These are phyloP conservation scores for Escarpia spicata DNA, from an alignment of 2,888 invertebrate genomes.

Conservation along the genomic window DNA sequence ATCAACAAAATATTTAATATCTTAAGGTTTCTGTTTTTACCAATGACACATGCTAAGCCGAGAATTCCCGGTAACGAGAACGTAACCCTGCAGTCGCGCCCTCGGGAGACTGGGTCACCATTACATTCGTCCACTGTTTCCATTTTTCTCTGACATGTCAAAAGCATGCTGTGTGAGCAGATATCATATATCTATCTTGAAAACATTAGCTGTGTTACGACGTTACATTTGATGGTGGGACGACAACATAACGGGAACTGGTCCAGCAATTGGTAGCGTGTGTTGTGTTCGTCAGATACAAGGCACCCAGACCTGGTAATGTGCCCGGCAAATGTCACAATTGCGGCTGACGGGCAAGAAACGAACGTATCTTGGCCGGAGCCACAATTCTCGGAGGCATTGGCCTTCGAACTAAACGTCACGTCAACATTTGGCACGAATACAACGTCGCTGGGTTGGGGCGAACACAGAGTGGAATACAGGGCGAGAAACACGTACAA, in stretches of 20 bases:
- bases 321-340: background rate
- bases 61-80: no score
- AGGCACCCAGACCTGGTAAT: background rate
- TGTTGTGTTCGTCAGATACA: background rate
- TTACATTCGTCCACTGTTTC: no score
- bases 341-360: background rate
- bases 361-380: background rate
- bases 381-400: background rate
- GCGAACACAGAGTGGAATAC: background rate
- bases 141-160: no score
- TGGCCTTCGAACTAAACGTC: background rate
- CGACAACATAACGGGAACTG: background rate
- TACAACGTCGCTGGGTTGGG: background rate
- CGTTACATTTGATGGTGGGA: background rate
- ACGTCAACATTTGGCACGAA: background rate
- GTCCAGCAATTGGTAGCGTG: background rate
- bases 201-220: background rate
- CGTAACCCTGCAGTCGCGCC: no score
- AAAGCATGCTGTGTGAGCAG: no score
- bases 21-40: no score
- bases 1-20: no score
- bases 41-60: no score
- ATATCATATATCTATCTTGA: no score
- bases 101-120: no score
- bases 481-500: constrained; percentile 17